Percentiles rank a stretch among this genome's conserved stretches.
Conservation (phyloP, 2,888 invertebrate genomes). For the Drosophila mulleri region DNA sequence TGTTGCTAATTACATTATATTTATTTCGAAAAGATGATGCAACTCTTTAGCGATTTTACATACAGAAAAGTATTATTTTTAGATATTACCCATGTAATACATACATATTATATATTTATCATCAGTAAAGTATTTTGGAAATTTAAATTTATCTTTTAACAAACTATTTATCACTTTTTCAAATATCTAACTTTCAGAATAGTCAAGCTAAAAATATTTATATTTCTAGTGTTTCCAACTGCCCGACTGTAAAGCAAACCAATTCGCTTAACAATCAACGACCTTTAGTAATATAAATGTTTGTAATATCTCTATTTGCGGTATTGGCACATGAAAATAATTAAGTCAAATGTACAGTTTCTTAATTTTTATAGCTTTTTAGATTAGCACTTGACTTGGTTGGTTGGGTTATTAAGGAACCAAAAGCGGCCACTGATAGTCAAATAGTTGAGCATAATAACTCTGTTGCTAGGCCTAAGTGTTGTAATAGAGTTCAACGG, state of each 20-base stretch:
- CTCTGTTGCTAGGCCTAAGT: conserved; percentile 39
- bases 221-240: not conserved
- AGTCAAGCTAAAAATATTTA: not conserved
- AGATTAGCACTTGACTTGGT: conserved; percentile 36
- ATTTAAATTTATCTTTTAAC: not conserved
- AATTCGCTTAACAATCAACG: not conserved
- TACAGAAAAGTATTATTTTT: not conserved
- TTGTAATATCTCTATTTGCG: not conserved
- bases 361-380: conserved; percentile 29
- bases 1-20: conserved; percentile 12
- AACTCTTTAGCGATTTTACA: not conserved
- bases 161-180: not conserved
- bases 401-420: not conserved
- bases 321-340: conserved; percentile 25
- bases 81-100: not conserved
- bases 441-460: not conserved
- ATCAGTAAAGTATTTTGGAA: not conserved
- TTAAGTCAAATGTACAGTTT: conserved; percentile 41
- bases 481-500: conserved; percentile 49
- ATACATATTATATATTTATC: too few species aligned
- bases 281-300: not conserved
- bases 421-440: conserved; percentile 8
- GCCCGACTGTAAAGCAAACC: not conserved
- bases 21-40: not conserved
- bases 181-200: too few species aligned